Percentiles rank a stretch among this genome's conserved stretches.
phyloP scores from a whole-genome alignment of 2,113 vertebrate genomes.

The Cettia cetti region DNA sequence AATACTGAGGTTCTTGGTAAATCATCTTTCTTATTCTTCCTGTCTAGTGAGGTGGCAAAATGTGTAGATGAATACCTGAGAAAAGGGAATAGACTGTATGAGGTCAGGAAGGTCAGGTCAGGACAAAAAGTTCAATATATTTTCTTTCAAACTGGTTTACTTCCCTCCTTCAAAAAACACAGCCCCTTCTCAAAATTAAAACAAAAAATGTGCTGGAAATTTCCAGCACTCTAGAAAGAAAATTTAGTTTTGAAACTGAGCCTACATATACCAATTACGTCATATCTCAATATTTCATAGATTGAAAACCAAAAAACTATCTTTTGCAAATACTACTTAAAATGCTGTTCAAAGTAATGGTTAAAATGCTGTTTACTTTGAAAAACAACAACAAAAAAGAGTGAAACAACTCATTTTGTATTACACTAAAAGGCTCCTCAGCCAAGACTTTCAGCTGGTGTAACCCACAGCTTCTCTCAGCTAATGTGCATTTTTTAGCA shows the following conservation, averaged over 20 bases:
- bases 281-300: neutral
- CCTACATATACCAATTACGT: neutral
- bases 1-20: neutral
- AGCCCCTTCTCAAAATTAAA: neutral
- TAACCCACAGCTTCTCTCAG: neutral
- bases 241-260: neutral
- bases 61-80: neutral
- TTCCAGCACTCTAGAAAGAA: neutral
- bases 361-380: neutral
- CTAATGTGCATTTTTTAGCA: neutral
- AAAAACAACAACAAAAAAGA: neutral
- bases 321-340: neutral
- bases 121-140: neutral
- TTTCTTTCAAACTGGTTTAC: neutral
- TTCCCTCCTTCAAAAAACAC: neutral
- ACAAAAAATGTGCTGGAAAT: neutral
- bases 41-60: neutral
- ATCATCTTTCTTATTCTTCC: neutral
- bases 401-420: neutral
- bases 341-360: neutral
- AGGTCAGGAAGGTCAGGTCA: neutral
- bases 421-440: neutral
- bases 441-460: neutral
- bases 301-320: neutral
- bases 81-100: neutral